A percentile compares a stretch with the other conserved stretches of the same genome.
These are phyloP conservation scores for Morelia viridis DNA, from an alignment of 2,797 vertebrate species.

Conservation along the genomic window DNA sequence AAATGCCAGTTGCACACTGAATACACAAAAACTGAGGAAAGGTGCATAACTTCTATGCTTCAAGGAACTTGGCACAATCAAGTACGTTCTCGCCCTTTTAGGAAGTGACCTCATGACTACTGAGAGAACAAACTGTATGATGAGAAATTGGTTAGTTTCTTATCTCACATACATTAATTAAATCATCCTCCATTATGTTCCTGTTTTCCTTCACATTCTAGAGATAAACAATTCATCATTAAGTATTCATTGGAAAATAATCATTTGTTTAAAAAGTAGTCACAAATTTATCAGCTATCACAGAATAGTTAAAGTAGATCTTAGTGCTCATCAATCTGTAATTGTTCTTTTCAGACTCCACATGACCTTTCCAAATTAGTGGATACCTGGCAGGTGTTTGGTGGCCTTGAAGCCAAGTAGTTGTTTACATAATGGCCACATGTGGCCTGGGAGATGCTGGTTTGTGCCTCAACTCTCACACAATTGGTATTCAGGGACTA, in stretches of 20 bases:
- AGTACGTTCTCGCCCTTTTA: conserved; percentile 31
- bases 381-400: not conserved
- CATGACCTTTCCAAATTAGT: conserved; percentile 11
- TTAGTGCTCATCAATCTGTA: conserved; percentile 26
- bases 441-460: not conserved
- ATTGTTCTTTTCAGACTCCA: conserved; percentile 21
- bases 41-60: conserved; percentile 11
- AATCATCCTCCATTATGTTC: conserved; percentile 39
- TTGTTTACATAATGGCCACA: not conserved
- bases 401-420: not conserved
- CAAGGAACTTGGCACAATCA: conserved; percentile 7
- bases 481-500: not conserved
- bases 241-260: conserved; percentile 47
- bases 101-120: not conserved
- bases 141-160: conserved; percentile 50
- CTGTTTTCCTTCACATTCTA: conserved; percentile 19
- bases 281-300: conserved; percentile 2
- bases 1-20: not conserved
- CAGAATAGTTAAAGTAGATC: conserved; percentile 15
- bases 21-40: conserved; percentile 27
- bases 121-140: too few species aligned
- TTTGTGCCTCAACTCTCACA: not conserved
- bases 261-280: conserved; percentile 33
- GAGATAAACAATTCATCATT: conserved; percentile 27
- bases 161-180: conserved; percentile 52